Evolutionary conservation across 2,113 vertebrate genomes (phyloP).

Genomic region (Solea senegalensis): DNA sequence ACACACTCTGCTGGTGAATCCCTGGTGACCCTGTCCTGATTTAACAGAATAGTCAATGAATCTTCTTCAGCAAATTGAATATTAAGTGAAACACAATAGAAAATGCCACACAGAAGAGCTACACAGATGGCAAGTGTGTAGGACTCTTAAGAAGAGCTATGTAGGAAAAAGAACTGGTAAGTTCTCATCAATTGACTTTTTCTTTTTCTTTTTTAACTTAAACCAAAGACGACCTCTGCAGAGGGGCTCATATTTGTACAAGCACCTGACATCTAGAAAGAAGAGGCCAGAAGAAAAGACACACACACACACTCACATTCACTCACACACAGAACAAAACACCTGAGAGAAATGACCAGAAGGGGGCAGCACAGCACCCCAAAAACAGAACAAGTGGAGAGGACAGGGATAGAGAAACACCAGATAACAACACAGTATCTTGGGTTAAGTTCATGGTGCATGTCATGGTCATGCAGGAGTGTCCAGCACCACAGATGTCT

Average conservation of each 20-base stretch:
- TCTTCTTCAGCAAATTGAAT: conserved; percentile 24
- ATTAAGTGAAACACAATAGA: not conserved
- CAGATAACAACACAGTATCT: conserved; percentile 32
- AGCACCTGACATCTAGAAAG: conserved; percentile 70
- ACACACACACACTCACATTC: conserved; percentile 10
- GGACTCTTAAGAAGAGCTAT: conserved; percentile 11
- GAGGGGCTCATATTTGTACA: conserved; percentile 50
- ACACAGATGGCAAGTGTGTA: conserved; percentile 13
- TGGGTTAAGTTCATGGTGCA: conserved; percentile 26
- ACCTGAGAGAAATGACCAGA: conserved; percentile 78
- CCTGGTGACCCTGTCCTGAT: conserved; percentile 19
- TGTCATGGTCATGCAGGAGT: conserved; percentile 39
- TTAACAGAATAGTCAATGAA: conserved; percentile 11
- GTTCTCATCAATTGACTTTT: conserved; percentile 14
- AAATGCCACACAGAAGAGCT: conserved; percentile 23
- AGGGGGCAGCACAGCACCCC: conserved; percentile 69
- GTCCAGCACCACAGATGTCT: conserved; percentile 25
- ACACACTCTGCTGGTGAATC: conserved; percentile 25
- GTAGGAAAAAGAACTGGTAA: too few relatives aligned
- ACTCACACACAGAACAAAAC: conserved; percentile 44
- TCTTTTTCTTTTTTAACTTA: conserved; percentile 16
- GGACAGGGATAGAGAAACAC: conserved; percentile 15
- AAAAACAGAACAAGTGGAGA: conserved; percentile 28
- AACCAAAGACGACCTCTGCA: conserved; percentile 16
- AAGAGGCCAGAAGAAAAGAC: conserved; percentile 51